Evolutionary conservation across 2,888 invertebrate genomes (phyloP), one percentile per base, ranked within the genome.

Genomic region (Pelosia muscerda): DNA sequence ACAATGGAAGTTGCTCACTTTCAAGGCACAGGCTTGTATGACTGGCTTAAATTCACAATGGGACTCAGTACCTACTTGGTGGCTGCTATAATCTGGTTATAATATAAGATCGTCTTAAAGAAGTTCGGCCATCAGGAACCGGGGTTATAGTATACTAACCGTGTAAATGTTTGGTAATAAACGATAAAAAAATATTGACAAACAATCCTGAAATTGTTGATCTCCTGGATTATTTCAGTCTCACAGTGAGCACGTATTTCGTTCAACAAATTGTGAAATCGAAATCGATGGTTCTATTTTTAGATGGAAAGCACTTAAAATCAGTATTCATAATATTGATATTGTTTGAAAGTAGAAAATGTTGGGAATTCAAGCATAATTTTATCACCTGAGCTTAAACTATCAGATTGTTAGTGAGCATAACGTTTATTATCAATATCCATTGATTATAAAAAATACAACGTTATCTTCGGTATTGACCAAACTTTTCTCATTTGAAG

Each of bases 401-500:
- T 15, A n/a, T 25, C 31, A 23, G n/a, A 57, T 57, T 57, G 28
- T 19, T 26, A 57, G 57, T 53, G 34, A 22, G 55, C 10, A 28
- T 26, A 11, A 26, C 28, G 19, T 58, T 38, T 57, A 53, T 69
- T 71, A 74, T 77, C 68, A 63, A 76, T 60, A 63, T 58, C 23
- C 57, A 58, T 73, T 69, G 67, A 76, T 67, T 61, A 31, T 26
- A 65, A 34, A 15, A 62, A 25, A 59, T 34, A 63, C 38, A 68
- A 65, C 66, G 66, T 69, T 74, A 69, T 76, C 64, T 63, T 25
- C 34, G 26, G 58, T 66, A 69, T 68, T 72, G 68, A 70, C 64
- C 59, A 65, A 76, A 72, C 76, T 72, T 75, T 66, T 62, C 64
- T 57, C 60, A n/a, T 59, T 75, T 57, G 54, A 66, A 62, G 54